These are phyloP conservation scores for Eidolon helvum DNA, from an alignment of 2,113 vertebrate species.

Conservation along the genomic window DNA sequence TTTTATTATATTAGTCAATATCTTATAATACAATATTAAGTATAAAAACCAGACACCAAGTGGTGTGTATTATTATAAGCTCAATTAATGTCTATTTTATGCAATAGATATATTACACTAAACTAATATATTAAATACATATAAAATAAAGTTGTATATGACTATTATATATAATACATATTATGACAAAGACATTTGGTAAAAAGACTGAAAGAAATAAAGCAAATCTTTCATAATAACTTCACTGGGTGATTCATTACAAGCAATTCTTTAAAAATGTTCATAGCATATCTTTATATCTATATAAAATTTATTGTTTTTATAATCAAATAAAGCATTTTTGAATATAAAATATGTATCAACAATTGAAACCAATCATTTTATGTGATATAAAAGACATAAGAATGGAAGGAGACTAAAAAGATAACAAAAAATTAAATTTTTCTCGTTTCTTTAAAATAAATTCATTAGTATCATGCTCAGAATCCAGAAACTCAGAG, in stretches of 20 bases:
- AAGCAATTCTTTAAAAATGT: background rate
- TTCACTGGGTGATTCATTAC: background rate
- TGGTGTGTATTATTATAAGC: background rate
- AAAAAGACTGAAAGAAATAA: background rate
- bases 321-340: background rate
- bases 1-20: constrained; percentile 2
- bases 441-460: background rate
- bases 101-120: background rate
- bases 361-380: background rate
- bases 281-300: background rate
- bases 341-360: background rate
- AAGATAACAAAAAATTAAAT: background rate
- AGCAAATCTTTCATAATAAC: background rate
- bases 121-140: background rate
- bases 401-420: background rate
- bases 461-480: background rate
- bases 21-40: background rate
- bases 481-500: background rate
- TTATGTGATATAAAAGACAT: background rate
- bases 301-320: background rate
- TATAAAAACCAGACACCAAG: background rate
- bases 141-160: background rate
- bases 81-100: background rate
- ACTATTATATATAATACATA: background rate
- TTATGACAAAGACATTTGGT: background rate